A percentile compares a stretch with the other conserved stretches of the same genome.
Conservation (phyloP, 2,113 vertebrate species). For the Toxotes chatareus region DNA sequence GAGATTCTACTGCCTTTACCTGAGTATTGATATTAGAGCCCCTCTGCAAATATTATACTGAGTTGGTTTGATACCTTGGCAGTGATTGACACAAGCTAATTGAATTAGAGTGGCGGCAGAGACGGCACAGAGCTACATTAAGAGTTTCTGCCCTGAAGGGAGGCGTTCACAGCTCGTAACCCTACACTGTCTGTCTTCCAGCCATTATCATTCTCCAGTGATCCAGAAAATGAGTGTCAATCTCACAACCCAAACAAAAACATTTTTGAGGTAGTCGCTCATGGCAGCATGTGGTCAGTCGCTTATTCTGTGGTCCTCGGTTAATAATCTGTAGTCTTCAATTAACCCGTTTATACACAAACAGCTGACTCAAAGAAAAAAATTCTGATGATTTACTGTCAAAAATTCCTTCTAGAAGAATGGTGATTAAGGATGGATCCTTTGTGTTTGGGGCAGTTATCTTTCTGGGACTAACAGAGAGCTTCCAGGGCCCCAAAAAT, state of each 20-base stretch:
- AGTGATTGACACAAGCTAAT: conserved; percentile 79
- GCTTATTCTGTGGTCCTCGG: conserved; percentile 21
- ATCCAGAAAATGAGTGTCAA: conserved; percentile 51
- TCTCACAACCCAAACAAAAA: conserved; percentile 60
- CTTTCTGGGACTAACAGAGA: conserved; percentile 37
- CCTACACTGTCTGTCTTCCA: conserved; percentile 51
- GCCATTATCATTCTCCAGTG: conserved; percentile 61
- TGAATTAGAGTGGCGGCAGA: conserved; percentile 75
- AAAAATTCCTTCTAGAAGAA: conserved; percentile 14
- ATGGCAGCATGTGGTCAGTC: conserved; percentile 31
- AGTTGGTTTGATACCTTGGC: conserved; percentile 71
- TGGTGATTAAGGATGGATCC: conserved; percentile 50
- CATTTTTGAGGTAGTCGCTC: conserved; percentile 39
- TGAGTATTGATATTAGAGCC: conserved; percentile 77
- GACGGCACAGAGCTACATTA: conserved; percentile 73
- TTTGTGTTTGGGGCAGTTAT: conserved; percentile 43
- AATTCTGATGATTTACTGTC: conserved; percentile 38
- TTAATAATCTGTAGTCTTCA: conserved; percentile 29
- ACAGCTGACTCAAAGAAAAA: conserved; percentile 34
- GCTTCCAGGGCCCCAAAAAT: conserved; percentile 34
- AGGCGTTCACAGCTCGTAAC: conserved; percentile 52
- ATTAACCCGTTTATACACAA: conserved; percentile 37
- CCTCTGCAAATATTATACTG: conserved; percentile 77
- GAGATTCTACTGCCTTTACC: conserved; percentile 61
- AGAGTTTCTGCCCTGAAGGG: conserved; percentile 63